A percentile compares a stretch with the other conserved stretches of the same genome.
These are phyloP conservation scores for Bathynomus jamesi DNA, from an alignment of 1,140 invertebrate species.

Conservation along the genomic window DNA sequence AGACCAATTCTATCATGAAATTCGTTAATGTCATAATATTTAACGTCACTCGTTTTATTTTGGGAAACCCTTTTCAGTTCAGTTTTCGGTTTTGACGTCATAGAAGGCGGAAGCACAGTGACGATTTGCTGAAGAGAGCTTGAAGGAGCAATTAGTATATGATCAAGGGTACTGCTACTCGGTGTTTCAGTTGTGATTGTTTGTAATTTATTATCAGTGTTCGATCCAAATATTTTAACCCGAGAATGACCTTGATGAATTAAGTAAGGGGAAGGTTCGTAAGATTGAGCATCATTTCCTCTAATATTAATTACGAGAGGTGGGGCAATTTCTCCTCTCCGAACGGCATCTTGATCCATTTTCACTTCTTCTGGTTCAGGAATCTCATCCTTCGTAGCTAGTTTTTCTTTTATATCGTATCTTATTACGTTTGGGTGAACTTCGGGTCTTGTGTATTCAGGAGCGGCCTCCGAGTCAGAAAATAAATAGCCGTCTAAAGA, in stretches of 20 bases:
- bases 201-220: background rate
- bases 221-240: background rate
- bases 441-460: slow-evolving; percentile 19
- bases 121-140: background rate
- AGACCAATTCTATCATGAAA: background rate
- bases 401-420: background rate
- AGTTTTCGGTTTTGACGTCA: background rate
- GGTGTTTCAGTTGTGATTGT: background rate
- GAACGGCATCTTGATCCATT: background rate
- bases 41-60: background rate
- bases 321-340: background rate
- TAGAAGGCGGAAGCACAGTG: background rate
- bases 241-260: background rate
- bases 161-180: background rate
- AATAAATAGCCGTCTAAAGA: slow-evolving; percentile 34
- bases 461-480: slow-evolving; percentile 29
- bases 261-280: background rate
- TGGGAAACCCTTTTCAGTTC: background rate
- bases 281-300: background rate
- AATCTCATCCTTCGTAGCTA: background rate
- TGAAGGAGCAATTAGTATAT: background rate
- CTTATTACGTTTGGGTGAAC: background rate
- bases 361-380: background rate
- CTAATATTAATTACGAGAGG: background rate
- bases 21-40: background rate